These are phyloP conservation scores for Allygus modestus DNA, from an alignment of 2,888 invertebrate species.

Conservation along the genomic window DNA sequence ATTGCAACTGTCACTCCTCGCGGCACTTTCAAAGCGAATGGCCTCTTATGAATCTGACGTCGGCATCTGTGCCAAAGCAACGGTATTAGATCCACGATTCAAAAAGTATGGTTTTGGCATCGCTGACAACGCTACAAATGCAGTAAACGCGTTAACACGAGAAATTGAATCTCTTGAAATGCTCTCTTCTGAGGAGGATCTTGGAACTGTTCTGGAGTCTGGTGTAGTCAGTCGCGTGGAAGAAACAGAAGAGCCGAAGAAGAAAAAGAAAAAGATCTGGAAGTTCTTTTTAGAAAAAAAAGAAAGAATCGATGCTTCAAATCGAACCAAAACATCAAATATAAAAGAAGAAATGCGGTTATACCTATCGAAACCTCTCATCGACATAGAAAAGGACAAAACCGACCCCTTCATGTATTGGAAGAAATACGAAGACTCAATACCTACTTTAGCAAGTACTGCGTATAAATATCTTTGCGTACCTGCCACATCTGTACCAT, in stretches of 20 bases:
- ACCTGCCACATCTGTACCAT: slow-evolving; percentile 45
- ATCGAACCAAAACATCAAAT: not conserved
- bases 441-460: not conserved
- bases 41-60: slow-evolving; percentile 24
- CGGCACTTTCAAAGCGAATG: not conserved
- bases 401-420: not conserved
- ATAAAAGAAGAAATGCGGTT: not conserved
- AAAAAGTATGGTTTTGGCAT: slow-evolving; percentile 44
- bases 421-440: slow-evolving; percentile 35
- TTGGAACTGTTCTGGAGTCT: not conserved
- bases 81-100: slow-evolving; percentile 25
- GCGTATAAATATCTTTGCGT: slow-evolving; percentile 42
- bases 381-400: slow-evolving; percentile 35
- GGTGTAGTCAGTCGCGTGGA: not conserved
- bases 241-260: not conserved
- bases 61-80: slow-evolving; percentile 21
- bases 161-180: not conserved
- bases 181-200: not conserved
- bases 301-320: not conserved
- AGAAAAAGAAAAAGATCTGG: slow-evolving; percentile 40
- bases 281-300: slow-evolving; percentile 29
- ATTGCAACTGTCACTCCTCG: not conserved
- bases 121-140: not conserved
- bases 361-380: slow-evolving; percentile 2
- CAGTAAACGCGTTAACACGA: not conserved